A percentile compares a stretch with the other conserved stretches of the same genome.
These are phyloP conservation scores for Rhinolophus sinicus DNA, from an alignment of 2,113 vertebrate genomes.

Conservation along the genomic window DNA sequence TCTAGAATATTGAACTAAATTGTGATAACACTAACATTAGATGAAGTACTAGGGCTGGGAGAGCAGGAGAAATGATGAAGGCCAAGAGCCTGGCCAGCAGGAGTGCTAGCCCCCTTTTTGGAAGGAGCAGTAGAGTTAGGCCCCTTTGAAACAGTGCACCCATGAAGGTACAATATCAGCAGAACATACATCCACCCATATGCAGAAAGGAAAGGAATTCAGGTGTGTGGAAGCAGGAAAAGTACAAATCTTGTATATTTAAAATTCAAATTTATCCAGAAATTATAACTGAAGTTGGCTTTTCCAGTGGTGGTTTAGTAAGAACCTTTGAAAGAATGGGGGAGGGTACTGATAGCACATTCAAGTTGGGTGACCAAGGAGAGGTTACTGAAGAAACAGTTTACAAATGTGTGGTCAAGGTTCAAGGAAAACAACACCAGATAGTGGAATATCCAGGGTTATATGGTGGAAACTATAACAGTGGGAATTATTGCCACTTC, in stretches of 20 bases:
- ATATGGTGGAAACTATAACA: too few species aligned
- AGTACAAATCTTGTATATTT: neutral
- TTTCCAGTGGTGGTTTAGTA: neutral
- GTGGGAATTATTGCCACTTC: neutral
- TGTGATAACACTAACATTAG: neutral
- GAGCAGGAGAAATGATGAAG: neutral
- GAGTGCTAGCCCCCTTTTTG: neutral
- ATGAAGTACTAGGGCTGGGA: too few species aligned
- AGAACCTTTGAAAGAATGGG: neutral
- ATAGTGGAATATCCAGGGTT: neutral
- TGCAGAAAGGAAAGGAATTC: neutral
- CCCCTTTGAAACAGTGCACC: neutral
- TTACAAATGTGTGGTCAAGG: neutral
- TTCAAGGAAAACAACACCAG: neutral
- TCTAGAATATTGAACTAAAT: conserved; percentile 56
- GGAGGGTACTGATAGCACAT: neutral
- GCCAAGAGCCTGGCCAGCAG: neutral
- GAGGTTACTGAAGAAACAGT: neutral
- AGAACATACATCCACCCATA: neutral
- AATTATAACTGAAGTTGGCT: neutral
- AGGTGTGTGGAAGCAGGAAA: neutral
- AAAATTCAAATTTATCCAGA: neutral
- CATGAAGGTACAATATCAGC: neutral
- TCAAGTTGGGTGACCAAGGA: neutral
- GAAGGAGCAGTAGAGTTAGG: neutral